Percentiles rank a stretch among this genome's conserved stretches.
These are phyloP conservation scores for Alethe diademata DNA, from an alignment of 2,113 vertebrate species.

Conservation along the genomic window DNA sequence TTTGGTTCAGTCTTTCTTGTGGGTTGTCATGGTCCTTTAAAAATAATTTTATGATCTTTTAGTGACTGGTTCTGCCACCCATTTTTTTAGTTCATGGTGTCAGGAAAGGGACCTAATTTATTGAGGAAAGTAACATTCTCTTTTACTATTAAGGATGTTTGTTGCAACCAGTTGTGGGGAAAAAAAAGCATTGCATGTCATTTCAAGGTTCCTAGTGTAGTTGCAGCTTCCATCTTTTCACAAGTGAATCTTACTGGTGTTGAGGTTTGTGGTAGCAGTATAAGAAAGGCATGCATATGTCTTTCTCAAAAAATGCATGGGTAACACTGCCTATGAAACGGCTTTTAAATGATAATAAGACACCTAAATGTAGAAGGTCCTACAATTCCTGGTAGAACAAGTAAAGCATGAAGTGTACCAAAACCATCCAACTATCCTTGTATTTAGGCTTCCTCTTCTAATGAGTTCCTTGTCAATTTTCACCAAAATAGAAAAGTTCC, in stretches of 20 bases:
- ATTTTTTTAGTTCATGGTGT: background rate
- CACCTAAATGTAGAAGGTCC: background rate
- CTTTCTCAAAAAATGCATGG: background rate
- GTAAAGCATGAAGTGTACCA: background rate
- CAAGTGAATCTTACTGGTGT: background rate
- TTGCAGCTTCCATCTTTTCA: background rate
- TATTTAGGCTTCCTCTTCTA: background rate
- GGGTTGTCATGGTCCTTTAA: background rate
- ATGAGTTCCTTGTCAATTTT: background rate
- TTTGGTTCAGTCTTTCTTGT: background rate
- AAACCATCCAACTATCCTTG: background rate
- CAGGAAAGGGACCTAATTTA: background rate
- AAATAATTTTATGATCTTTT: background rate
- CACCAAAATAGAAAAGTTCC: background rate
- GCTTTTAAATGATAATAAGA: background rate
- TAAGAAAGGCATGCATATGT: fast-evolving
- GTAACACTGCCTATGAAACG: background rate
- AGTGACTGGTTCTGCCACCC: background rate
- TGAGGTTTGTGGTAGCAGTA: background rate
- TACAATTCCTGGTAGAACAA: background rate
- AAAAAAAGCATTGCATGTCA: background rate
- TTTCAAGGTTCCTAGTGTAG: background rate
- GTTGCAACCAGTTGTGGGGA: background rate
- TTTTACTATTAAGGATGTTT: background rate
- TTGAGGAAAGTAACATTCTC: background rate